Evolutionary conservation across 2,113 vertebrate genomes (phyloP).

Genomic region (Accipiter cooperii): DNA sequence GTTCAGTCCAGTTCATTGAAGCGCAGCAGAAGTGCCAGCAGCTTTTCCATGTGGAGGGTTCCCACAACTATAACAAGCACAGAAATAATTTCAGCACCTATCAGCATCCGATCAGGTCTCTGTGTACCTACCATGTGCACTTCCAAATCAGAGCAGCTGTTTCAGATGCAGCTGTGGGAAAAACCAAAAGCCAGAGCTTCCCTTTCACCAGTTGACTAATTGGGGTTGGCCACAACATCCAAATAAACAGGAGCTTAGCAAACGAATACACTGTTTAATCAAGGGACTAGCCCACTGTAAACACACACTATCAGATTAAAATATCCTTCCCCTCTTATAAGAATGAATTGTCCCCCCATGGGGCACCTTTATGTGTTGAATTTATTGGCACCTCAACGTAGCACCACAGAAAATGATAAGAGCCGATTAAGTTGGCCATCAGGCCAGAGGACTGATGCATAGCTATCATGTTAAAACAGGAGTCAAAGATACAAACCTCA

Average conservation of each 20-base stretch:
- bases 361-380: background rate
- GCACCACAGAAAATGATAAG: background rate
- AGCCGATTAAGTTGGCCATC: accelerated
- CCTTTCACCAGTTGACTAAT: background rate
- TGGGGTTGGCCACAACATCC: background rate
- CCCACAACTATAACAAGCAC: background rate
- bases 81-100: accelerated
- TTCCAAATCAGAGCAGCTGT: background rate
- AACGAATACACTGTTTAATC: background rate
- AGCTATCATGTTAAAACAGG: background rate
- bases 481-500: background rate
- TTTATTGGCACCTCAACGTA: background rate
- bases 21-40: background rate
- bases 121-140: background rate
- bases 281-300: background rate
- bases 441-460: background rate
- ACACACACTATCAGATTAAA: background rate
- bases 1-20: background rate
- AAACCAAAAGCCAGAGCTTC: background rate
- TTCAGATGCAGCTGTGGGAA: background rate
- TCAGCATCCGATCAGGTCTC: background rate
- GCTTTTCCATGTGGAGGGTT: background rate
- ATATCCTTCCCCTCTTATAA: background rate
- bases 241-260: background rate
- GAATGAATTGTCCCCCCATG: background rate